A percentile compares a stretch with the other conserved stretches of the same genome.
These are phyloP conservation scores for Gasteruption jaculator DNA, from an alignment of 2,888 invertebrate genomes.

Conservation along the genomic window DNA sequence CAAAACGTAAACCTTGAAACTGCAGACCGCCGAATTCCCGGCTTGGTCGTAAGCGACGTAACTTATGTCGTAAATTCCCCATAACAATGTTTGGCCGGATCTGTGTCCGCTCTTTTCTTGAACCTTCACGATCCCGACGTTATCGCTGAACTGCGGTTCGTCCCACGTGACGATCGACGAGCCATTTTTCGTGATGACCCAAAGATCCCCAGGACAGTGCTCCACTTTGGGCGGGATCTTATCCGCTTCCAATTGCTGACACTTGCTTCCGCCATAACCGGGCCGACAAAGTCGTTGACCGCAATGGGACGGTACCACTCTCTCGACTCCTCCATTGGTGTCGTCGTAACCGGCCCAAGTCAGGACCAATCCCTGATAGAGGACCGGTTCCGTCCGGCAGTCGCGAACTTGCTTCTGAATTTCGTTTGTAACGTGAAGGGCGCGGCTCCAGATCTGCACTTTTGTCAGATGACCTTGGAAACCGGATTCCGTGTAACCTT, in stretches of 20 bases:
- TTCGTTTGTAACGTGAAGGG: conserved; percentile 86
- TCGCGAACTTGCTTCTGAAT: conserved; percentile 91
- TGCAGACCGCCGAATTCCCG: conserved; percentile 87
- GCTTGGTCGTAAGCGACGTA: conserved; percentile 92
- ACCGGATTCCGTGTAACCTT: conserved; percentile 81
- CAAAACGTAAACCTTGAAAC: conserved; percentile 85
- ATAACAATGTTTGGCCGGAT: conserved; percentile 81
- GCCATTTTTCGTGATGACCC: conserved; percentile 90
- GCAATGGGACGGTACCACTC: conserved; percentile 87
- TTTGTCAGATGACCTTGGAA: conserved; percentile 94
- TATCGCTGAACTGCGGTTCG: conserved; percentile 86
- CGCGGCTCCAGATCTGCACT: conserved; percentile 90
- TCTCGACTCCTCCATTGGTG: conserved; percentile 82
- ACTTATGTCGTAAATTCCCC: conserved; percentile 89
- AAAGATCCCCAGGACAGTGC: conserved; percentile 89
- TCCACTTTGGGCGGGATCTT: conserved; percentile 82
- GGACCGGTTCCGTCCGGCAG: conserved; percentile 86
- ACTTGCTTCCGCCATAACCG: conserved; percentile 81
- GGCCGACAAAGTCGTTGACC: conserved; percentile 85
- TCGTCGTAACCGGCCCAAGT: conserved; percentile 95
- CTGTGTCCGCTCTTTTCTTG: conserved; percentile 82
- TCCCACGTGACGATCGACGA: conserved; percentile 90
- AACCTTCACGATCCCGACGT: conserved; percentile 74
- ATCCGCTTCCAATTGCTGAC: conserved; percentile 78
- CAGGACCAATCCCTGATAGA: conserved; percentile 78